Conservation (phyloP, 1,140 invertebrate species). For the Zaprionus gabonicus region DNA sequence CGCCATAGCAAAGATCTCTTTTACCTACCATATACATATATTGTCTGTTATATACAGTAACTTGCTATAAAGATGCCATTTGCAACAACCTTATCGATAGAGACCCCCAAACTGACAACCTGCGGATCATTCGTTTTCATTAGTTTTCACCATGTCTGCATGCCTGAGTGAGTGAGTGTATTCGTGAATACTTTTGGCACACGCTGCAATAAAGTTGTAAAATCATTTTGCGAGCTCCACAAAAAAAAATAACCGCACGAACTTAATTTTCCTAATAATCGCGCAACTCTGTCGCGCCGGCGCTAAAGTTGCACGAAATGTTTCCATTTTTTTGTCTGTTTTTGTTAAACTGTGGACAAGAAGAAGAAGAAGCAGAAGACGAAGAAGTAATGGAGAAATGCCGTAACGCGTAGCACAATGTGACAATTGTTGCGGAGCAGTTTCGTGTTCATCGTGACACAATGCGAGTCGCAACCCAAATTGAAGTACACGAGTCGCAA, state of each 20-base stretch:
- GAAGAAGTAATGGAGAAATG: constrained; percentile 61
- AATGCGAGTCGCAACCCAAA: constrained; percentile 47
- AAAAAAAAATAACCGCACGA: constrained; percentile 24
- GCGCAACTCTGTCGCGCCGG: constrained; percentile 29
- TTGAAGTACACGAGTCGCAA: constrained; percentile 11
- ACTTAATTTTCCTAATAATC: constrained; percentile 45
- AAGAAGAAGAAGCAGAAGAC: constrained; percentile 1
- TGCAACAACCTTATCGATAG: neutral
- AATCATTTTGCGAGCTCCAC: constrained; percentile 32
- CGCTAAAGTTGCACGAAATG: constrained; percentile 42
- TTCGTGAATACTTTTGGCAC: constrained; percentile 20
- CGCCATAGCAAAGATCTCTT: constrained; percentile 50
- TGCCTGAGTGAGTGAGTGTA: constrained; percentile 2
- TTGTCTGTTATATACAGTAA: neutral
- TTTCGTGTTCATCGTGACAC: constrained; percentile 67
- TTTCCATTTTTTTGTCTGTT: constrained; percentile 14
- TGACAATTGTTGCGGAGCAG: constrained; percentile 67
- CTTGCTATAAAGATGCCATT: neutral
- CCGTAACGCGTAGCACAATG: constrained; percentile 72
- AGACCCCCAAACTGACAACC: neutral
- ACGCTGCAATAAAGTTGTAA: constrained; percentile 23
- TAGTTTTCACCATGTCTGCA: constrained; percentile 19
- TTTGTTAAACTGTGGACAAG: constrained; percentile 39
- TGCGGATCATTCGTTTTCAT: constrained; percentile 8
- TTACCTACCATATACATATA: neutral